Percentiles rank a stretch among this genome's conserved stretches.
Conservation (phyloP, 2,888 invertebrate genomes). For the Stratiomys singularior region DNA sequence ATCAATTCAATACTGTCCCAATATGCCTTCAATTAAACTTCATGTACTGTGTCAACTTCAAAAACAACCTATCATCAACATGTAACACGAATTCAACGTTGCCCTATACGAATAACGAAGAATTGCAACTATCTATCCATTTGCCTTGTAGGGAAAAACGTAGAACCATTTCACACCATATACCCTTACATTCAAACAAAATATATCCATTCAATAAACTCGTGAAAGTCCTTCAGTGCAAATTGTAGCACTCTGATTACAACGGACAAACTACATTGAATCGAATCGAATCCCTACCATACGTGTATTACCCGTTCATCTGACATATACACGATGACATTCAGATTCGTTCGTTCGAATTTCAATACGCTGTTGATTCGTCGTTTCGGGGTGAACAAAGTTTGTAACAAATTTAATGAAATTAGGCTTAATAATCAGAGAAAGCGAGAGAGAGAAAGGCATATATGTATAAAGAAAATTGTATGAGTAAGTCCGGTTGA, state of each 20-base stretch:
- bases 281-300: not conserved
- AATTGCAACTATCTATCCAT: too few relatives aligned
- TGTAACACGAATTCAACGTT: too few relatives aligned
- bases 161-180: not conserved
- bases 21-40: too few relatives aligned
- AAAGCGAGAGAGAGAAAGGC: not conserved
- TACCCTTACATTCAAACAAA: not conserved
- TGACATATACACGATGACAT: not conserved
- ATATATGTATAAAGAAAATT: not conserved
- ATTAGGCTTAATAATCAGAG: conserved; percentile 26
- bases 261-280: conserved; percentile 7
- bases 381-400: conserved; percentile 36
- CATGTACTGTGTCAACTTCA: too few relatives aligned
- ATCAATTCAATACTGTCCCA: too few relatives aligned
- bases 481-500: too few relatives aligned
- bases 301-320: not conserved
- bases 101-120: too few relatives aligned
- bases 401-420: conserved; percentile 45
- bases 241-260: conserved; percentile 22
- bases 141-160: too few relatives aligned
- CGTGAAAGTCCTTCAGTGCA: not conserved
- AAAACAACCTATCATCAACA: too few relatives aligned
- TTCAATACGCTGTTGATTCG: conserved; percentile 46
- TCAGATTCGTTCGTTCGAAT: conserved; percentile 32
- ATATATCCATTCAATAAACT: not conserved